These are phyloP conservation scores for Pimpla rufipes DNA, from an alignment of 2,888 invertebrate species.

Conservation along the genomic window DNA sequence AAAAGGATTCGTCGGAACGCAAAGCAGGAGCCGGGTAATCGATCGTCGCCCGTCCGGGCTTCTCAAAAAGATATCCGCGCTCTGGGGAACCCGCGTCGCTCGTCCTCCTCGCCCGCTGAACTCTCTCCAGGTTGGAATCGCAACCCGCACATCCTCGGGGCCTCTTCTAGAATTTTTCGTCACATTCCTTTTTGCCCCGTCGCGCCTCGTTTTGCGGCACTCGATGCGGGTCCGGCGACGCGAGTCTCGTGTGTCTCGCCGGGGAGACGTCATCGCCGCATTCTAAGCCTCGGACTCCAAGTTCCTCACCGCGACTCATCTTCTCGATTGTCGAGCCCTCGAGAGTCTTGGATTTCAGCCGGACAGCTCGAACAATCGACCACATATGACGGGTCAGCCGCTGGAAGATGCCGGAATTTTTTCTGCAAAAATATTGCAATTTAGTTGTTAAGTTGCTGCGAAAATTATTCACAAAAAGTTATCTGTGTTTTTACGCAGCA, in stretches of 20 bases:
- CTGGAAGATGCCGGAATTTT: too few species aligned
- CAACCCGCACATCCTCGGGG: constrained; percentile 54
- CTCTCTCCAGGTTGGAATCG: constrained; percentile 13
- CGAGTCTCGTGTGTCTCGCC: constrained; percentile 41
- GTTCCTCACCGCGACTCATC: constrained; percentile 54
- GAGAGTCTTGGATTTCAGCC: constrained; percentile 52
- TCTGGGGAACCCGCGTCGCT: constrained; percentile 38
- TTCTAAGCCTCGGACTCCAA: constrained; percentile 20
- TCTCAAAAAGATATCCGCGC: constrained; percentile 19
- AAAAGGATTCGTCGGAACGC: constrained; percentile 65
- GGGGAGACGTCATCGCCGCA: constrained; percentile 1
- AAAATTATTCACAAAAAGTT: background rate
- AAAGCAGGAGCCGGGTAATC: constrained; percentile 70
- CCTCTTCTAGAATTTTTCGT: constrained; percentile 17
- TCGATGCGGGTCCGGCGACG: constrained; percentile 45
- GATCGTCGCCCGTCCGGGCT: constrained; percentile 66
- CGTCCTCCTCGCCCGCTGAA: constrained; percentile 10
- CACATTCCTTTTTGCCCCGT: constrained; percentile 44
- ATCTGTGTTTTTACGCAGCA: background rate
- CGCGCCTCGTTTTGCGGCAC: constrained; percentile 37
- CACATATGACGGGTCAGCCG: background rate
- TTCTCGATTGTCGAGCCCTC: constrained; percentile 45
- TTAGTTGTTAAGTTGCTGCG: too few species aligned
- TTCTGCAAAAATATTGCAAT: too few species aligned
- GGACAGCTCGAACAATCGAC: constrained; percentile 15